Percentiles rank a stretch among this genome's conserved stretches.
Evolutionary conservation across 2,113 vertebrate genomes (phyloP).

Genomic region (Hippocampus barbouri): DNA sequence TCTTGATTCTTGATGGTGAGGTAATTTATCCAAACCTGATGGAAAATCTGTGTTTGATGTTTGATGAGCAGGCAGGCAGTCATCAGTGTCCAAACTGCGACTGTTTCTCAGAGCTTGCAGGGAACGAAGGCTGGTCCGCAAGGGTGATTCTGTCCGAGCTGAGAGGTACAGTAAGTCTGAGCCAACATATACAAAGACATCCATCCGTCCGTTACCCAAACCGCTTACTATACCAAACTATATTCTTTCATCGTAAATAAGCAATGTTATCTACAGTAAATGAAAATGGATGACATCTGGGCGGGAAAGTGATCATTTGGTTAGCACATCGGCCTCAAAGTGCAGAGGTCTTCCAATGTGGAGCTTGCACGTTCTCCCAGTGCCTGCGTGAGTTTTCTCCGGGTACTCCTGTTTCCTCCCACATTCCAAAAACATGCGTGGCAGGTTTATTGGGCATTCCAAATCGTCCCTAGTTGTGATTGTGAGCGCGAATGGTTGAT

Average conservation of each 20-base stretch:
- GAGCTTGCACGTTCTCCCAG: too few relatives aligned
- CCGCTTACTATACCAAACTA: background rate
- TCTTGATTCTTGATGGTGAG: too few relatives aligned
- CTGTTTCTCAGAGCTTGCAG: constrained; percentile 64
- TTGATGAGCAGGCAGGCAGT: constrained; percentile 22
- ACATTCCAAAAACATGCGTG: too few relatives aligned
- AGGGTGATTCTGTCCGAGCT: constrained; percentile 28
- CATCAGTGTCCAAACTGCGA: constrained; percentile 39
- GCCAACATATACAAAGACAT: background rate
- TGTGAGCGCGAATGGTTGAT: too few relatives aligned
- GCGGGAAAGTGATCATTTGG: too few relatives aligned
- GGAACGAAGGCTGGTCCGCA: constrained; percentile 62
- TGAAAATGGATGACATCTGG: background rate
- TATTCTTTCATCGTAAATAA: background rate
- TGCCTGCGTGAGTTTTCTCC: too few relatives aligned
- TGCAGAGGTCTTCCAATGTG: too few relatives aligned
- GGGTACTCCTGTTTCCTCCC: too few relatives aligned
- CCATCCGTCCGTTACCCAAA: too few relatives aligned
- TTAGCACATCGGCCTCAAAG: too few relatives aligned
- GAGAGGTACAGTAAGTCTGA: constrained; percentile 1
- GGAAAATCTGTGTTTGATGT: background rate
- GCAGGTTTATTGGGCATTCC: too few relatives aligned
- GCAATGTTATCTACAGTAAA: background rate
- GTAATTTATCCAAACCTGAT: constrained; percentile 36
- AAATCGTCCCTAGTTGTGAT: too few relatives aligned